phyloP scores from a whole-genome alignment of 2,113 vertebrate genomes.

The Bubo bubo region DNA sequence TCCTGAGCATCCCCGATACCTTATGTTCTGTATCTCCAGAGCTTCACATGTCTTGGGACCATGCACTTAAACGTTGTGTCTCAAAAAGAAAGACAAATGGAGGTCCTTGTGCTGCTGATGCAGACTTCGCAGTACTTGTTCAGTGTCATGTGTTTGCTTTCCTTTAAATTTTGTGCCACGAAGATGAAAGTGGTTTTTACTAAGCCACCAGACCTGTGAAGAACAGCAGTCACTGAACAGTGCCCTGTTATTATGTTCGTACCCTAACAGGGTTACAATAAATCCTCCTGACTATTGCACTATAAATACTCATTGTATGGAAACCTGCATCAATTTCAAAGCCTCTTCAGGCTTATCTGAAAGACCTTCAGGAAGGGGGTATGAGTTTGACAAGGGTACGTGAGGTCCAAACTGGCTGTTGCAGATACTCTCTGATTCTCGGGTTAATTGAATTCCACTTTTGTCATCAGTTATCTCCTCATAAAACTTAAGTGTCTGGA shows the following conservation, averaged over 20 bases:
- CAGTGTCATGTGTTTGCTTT: not conserved
- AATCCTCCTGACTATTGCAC: not conserved
- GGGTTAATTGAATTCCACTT: not conserved
- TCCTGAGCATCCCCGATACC: not conserved
- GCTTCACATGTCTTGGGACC: not conserved
- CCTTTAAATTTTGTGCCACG: not conserved
- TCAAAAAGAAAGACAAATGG: not conserved
- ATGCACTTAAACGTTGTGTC: not conserved
- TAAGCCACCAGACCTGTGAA: not conserved
- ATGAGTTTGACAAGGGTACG: not conserved
- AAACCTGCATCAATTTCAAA: not conserved
- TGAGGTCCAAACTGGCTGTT: not conserved
- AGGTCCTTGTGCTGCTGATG: fast-evolving
- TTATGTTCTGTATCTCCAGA: not conserved
- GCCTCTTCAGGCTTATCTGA: not conserved
- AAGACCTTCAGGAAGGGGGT: not conserved
- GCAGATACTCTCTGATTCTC: not conserved
- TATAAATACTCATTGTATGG: not conserved
- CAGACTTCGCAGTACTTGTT: not conserved
- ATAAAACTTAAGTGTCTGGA: not conserved
- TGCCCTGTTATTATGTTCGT: not conserved
- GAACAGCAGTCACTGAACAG: not conserved
- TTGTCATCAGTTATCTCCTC: not conserved
- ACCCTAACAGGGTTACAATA: not conserved
- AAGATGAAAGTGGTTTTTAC: not conserved